Evolutionary conservation across 2,797 vertebrate species (phyloP).

Genomic region (Crax fasciolata): DNA sequence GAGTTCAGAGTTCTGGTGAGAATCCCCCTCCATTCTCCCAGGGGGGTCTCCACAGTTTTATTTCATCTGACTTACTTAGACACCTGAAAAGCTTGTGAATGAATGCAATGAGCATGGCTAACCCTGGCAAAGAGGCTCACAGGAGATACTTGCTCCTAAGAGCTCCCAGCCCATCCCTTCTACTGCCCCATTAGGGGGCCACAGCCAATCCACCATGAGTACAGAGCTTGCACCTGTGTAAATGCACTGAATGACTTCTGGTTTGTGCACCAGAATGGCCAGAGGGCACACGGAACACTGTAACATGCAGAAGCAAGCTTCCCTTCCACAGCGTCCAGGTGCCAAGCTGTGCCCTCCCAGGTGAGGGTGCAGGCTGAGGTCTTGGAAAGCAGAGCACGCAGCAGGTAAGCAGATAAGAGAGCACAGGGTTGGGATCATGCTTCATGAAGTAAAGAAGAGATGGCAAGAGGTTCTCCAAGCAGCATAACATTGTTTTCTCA

Average conservation of each 20-base stretch:
- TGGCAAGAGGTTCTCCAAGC: background rate
- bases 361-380: background rate
- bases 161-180: background rate
- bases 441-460: background rate
- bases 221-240: background rate
- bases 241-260: fast-evolving
- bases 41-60: background rate
- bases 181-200: fast-evolving
- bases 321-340: background rate
- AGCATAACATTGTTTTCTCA: background rate
- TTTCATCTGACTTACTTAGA: background rate
- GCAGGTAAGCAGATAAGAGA: background rate
- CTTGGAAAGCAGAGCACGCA: fast-evolving
- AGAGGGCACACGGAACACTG: background rate
- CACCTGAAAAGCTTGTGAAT: background rate
- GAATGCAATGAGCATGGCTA: background rate
- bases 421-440: background rate
- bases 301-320: fast-evolving
- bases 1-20: background rate
- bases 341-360: background rate
- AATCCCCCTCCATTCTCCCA: background rate
- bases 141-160: background rate
- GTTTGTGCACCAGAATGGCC: background rate
- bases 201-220: fast-evolving
- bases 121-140: background rate